Percentiles rank a stretch among this genome's conserved stretches.
Conservation (phyloP, 2,888 invertebrate species). For the Prosapia bicincta region DNA sequence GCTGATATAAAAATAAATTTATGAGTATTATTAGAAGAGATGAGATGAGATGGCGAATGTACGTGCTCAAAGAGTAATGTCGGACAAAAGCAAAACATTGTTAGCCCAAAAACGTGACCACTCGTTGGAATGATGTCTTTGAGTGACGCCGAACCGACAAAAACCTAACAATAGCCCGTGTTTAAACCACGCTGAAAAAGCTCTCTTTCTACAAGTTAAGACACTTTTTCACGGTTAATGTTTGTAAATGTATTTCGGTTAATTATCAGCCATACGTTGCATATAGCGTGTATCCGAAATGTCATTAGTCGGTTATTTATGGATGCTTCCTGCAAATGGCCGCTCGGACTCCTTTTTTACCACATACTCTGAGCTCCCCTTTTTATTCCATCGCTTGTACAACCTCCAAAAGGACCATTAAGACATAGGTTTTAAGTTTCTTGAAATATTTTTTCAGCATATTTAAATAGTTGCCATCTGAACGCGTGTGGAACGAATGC, state of each 20-base stretch:
- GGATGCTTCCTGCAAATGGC: neutral
- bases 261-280: neutral
- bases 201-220: neutral
- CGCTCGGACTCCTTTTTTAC: neutral
- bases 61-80: neutral
- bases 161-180: neutral
- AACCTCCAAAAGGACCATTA: neutral
- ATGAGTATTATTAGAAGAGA: neutral
- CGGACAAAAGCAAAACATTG: neutral
- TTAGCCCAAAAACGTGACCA: neutral
- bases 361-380: neutral
- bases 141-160: slow-evolving; percentile 2
- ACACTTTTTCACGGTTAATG: neutral
- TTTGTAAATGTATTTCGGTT: neutral
- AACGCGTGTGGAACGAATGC: neutral
- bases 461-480: neutral
- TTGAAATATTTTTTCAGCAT: neutral
- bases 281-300: neutral
- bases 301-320: neutral
- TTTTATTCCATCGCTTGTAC: neutral
- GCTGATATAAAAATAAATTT: neutral
- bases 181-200: neutral
- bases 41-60: neutral
- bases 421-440: neutral
- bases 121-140: neutral